Evolutionary conservation across 2,113 vertebrate species (phyloP), one percentile per base, ranked within the genome.

Genomic region (Plotosus lineatus): DNA sequence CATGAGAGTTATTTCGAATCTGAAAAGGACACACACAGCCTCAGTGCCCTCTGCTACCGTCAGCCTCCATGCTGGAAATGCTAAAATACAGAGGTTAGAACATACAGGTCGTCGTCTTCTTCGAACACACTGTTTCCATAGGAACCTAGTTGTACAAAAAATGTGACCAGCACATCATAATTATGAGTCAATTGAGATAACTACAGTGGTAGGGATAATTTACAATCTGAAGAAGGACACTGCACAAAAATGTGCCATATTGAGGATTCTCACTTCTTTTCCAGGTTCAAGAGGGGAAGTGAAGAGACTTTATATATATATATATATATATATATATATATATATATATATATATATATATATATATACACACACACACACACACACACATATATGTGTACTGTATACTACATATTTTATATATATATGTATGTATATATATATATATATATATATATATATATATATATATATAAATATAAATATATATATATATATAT

Each of bases 101-200:
- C 8, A 38, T 55, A 75, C 38, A 66, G 55, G 15, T 63, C 19
- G 4, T 76, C 80, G 2, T 71, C 48, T 21, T 78, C 69, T 44
- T 28, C 12, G 53, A 73, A 50, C 21, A 63, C 38, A 71, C 33
- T 56, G 82, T 86, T 79, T 79, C 85, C 84, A 86, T 83, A 81
- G 85, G 55, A 86, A 86, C 85, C n/a, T 78, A 56, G 77, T 75
- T 75, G 31, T 75, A 56, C 75, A 65, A 75, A 75, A 78, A 75
- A 58, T 51, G 23, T 71, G 51, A 75, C 75, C 61, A 75, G 28
- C 61, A 51, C 77, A 82, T 53, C 15, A 75, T 61, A 73, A 56
- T 75, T 48, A 66, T 44, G 50, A 65, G 44, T 44, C 40, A 42
- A 28, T 53, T 7, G 77, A 75, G 60, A 79, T 46, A 78, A 55